Base-by-base conservation (phyloP, 2,113 vertebrate species). In the Mixornis gularis region DNA sequence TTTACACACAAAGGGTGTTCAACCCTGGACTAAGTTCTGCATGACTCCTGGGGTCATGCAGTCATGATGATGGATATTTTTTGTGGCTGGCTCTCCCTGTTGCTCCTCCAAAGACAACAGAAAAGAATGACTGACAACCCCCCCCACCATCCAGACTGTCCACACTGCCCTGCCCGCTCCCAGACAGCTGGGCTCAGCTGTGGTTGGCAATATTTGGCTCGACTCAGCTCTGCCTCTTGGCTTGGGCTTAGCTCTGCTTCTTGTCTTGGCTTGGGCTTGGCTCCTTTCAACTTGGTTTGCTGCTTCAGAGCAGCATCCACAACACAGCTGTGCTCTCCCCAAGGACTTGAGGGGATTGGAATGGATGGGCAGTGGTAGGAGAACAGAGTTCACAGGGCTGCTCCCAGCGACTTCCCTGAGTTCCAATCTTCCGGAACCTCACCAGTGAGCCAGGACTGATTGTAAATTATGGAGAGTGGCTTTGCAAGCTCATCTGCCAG, bases 151-250 rank as follows among this genome's bases (percentile, higher is more conserved):
- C 17, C 58, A 46, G 40, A 32, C 3, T 44, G n/a, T 6, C 32
- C 48, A 32, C 27, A 17, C 11, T 44, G 25, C 1, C 2, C 30
- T 0, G 0, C 29, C 22, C 0, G 0, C 30, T 34, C 44, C 25
- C 1, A 0, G 25, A 25, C 1, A 1, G 8, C 13, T 62, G 32
- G 13, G 46, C 79, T 53, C 0, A 0, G 66, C 26, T 7, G 7
- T 22, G 29, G 22, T 1, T 63, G 40, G 40, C n/a, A 63, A 11
- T 3, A 18, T 18, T 44, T 4, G 17, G 46, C 48, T 46, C 1
- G 0, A 18, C 7, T 53, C 17, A 13, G 7, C 65, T 55, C 30
- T 24, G 25, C 55, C 15, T 41, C 64, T 20, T 16, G 9, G n/a
- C 40, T 26, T 20, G 32, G 26, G 20, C 38, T 62, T 21, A 52